Conservation (phyloP, 2,797 vertebrate genomes). For the Gila robusta region DNA sequence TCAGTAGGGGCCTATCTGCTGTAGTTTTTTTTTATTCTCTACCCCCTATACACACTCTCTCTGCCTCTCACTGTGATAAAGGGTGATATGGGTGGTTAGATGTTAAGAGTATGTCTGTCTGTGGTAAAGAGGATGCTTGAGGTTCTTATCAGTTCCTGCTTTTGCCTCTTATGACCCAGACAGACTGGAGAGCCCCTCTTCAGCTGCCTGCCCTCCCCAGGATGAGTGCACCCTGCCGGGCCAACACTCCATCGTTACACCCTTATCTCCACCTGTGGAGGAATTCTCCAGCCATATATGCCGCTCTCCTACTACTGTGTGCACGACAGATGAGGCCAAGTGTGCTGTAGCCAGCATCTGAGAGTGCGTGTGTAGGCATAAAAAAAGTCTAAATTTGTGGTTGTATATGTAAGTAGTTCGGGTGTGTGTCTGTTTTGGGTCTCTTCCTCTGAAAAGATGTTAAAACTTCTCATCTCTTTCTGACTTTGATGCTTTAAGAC, state of each 20-base stretch:
- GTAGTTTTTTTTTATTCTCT: conserved; percentile 11
- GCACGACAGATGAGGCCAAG: neutral
- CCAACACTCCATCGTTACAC: conserved; percentile 46
- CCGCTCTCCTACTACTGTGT: conserved; percentile 49
- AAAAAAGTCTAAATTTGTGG: neutral
- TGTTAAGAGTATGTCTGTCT: conserved; percentile 43
- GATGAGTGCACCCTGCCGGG: conserved; percentile 54
- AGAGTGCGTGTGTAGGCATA: neutral
- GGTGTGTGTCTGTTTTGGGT: conserved; percentile 38
- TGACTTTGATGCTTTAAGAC: conserved; percentile 56
- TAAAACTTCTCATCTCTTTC: conserved; percentile 53
- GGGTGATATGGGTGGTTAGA: conserved; percentile 41
- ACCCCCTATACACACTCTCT: conserved; percentile 24
- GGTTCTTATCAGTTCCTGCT: conserved; percentile 61
- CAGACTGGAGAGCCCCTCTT: conserved; percentile 57
- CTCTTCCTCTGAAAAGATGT: conserved; percentile 52
- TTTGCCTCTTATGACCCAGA: conserved; percentile 54
- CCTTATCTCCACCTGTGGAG: conserved; percentile 60
- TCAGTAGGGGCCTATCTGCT: conserved; percentile 46
- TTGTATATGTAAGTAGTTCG: conserved; percentile 21
- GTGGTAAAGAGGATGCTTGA: conserved; percentile 59
- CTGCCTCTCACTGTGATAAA: conserved; percentile 45
- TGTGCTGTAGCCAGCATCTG: conserved; percentile 1
- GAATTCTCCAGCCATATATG: conserved; percentile 58
- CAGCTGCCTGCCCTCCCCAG: conserved; percentile 50